Base-by-base conservation (phyloP, 2,797 vertebrate genomes). In the Lemur catta region DNA sequence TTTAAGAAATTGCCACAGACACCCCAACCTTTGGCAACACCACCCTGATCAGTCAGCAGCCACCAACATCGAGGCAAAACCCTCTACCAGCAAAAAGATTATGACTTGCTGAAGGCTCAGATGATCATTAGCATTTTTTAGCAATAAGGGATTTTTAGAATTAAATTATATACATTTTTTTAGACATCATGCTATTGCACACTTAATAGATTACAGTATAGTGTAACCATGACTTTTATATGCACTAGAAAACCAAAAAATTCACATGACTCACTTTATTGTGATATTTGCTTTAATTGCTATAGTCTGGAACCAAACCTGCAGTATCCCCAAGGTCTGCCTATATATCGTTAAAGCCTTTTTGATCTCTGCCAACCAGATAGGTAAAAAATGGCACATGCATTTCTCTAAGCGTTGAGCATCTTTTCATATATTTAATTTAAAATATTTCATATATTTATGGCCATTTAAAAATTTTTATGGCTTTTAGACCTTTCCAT, bases 401-500 rank as follows among this genome's bases (percentile, higher is more conserved):
- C 18, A 81, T 78, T 96, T 92, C 81, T 87, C 33, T 26, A 86
- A 67, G 41, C 87, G 10, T 20, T 65, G 69, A 92, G 20, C 55
- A 79, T 93, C 76, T 84, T 95, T 91, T 92, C 59, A 67, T 61
- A 79, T 81, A 85, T 59, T 95, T 95, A 93, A 86, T 10, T 18
- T 75, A 75, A 74, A 46, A 84, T 71, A 84, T 67, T 93, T 95
- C 88, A 92, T 17, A 48, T 79, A 30, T 69, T 88, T 89, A 71
- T 75, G 84, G 35, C 38, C 75, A 87, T 74, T 93, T 78, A 74
- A 82, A 89, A 87, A 0, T 50, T 82, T 72, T 65, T 94, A 69
- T 69, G 61, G n/a, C 89, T 96, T 97, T 55, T 71, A 91, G 75
- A 93, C 84, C 76, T 95, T 91, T 90, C 86, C 84, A 81, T 69